Conservation (phyloP, 1,140 invertebrate species). For the Heliconius hermathena region DNA sequence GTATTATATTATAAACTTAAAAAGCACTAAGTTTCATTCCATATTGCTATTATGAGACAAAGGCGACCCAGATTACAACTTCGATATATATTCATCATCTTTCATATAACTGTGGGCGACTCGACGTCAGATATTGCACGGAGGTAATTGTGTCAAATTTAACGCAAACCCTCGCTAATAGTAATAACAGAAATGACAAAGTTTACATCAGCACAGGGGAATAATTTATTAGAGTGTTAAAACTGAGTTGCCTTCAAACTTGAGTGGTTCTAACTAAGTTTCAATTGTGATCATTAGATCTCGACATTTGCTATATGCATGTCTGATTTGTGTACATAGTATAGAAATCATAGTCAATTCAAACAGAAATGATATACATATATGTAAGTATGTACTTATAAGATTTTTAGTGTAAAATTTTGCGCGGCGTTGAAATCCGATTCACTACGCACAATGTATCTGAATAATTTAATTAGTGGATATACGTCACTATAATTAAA, state of each 20-base stretch:
- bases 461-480: too few relatives aligned
- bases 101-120: background rate
- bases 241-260: background rate
- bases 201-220: background rate
- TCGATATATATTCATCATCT: background rate
- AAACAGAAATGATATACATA: too few relatives aligned
- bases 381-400: too few relatives aligned
- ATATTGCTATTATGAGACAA: background rate
- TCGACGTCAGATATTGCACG: background rate
- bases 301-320: too few relatives aligned
- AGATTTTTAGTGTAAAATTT: too few relatives aligned
- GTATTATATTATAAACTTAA: background rate
- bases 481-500: too few relatives aligned
- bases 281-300: too few relatives aligned
- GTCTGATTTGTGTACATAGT: too few relatives aligned
- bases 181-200: constrained; percentile 9
- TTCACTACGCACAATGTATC: too few relatives aligned
- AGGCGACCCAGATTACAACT: background rate
- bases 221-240: constrained; percentile 16
- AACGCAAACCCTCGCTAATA: background rate
- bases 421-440: too few relatives aligned
- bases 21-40: background rate
- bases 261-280: background rate
- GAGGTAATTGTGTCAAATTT: constrained; percentile 17
- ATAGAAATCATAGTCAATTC: too few relatives aligned